These are phyloP conservation scores for Sorex maritimensis DNA, from an alignment of 2,797 vertebrate species.

Conservation along the genomic window DNA sequence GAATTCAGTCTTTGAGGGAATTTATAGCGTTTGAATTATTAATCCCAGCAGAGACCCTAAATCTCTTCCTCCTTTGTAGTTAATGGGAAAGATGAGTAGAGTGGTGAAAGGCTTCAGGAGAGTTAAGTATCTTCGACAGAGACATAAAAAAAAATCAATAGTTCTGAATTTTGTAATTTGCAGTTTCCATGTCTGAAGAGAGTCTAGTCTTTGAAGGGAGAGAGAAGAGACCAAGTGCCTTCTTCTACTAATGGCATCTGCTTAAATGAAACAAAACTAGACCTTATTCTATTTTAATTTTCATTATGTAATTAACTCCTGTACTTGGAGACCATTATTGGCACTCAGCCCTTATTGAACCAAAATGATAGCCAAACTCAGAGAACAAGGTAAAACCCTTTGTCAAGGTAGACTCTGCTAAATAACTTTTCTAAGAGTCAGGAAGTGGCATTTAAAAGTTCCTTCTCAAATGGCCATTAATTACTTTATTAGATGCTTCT, in stretches of 20 bases:
- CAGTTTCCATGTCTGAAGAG: not conserved
- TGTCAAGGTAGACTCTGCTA: not conserved
- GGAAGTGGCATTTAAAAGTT: not conserved
- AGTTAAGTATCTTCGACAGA: not conserved
- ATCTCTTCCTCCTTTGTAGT: not conserved
- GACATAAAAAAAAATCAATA: not conserved
- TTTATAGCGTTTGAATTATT: slow-evolving; percentile 30
- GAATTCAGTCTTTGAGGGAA: slow-evolving; percentile 64
- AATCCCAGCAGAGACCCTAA: not conserved
- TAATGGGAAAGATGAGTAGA: slow-evolving; percentile 26
- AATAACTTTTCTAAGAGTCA: not conserved
- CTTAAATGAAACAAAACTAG: not conserved
- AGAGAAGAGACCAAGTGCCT: not conserved
- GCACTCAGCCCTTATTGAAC: not conserved
- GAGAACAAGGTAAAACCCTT: not conserved
- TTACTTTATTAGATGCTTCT: not conserved
- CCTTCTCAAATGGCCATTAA: not conserved
- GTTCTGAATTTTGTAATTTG: slow-evolving; percentile 16
- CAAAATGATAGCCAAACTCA: not conserved
- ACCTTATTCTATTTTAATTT: not conserved
- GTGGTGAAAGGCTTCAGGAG: not conserved
- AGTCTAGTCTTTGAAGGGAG: not conserved
- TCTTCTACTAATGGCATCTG: not conserved
- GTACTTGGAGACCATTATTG: not conserved
- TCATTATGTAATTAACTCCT: not conserved